Conservation (phyloP, 1,140 invertebrate genomes). For the Harpegnathos saltator region DNA sequence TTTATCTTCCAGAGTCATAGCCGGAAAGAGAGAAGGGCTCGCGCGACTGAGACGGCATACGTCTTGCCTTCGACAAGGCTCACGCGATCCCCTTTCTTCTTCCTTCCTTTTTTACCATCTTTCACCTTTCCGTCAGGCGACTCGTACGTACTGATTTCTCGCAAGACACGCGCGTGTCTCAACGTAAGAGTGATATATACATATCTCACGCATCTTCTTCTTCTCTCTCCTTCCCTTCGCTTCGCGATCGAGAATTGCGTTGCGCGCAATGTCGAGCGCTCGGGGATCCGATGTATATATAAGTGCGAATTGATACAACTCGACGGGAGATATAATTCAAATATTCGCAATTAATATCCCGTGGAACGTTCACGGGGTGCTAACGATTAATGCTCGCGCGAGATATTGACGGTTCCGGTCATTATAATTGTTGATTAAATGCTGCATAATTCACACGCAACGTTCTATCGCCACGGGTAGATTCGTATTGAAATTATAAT, state of each 20-base stretch:
- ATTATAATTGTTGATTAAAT: slow-evolving; percentile 48
- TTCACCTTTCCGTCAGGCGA: neutral
- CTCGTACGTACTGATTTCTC: neutral
- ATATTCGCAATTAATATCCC: slow-evolving; percentile 19
- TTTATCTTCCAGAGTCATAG: slow-evolving; percentile 75
- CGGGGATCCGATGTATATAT: neutral
- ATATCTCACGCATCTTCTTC: no score
- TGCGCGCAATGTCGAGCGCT: neutral
- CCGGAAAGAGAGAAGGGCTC: slow-evolving; percentile 34
- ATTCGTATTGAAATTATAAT: slow-evolving; percentile 39
- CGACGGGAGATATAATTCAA: slow-evolving; percentile 1
- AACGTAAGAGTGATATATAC: no score
- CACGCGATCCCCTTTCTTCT: neutral
- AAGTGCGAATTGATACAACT: slow-evolving; percentile 33
- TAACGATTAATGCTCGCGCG: slow-evolving; percentile 27
- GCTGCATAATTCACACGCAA: slow-evolving; percentile 36
- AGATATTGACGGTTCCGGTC: slow-evolving; percentile 23
- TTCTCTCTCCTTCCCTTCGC: no score
- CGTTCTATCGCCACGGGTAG: slow-evolving; percentile 35
- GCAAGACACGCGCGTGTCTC: neutral
- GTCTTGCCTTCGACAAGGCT: slow-evolving; percentile 3
- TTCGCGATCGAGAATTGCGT: neutral
- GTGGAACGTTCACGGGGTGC: slow-evolving; percentile 5
- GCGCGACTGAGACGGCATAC: slow-evolving; percentile 36
- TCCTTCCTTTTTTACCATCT: neutral